These are phyloP conservation scores for Mercenaria mercenaria DNA, from an alignment of 1,140 invertebrate species.

Conservation along the genomic window DNA sequence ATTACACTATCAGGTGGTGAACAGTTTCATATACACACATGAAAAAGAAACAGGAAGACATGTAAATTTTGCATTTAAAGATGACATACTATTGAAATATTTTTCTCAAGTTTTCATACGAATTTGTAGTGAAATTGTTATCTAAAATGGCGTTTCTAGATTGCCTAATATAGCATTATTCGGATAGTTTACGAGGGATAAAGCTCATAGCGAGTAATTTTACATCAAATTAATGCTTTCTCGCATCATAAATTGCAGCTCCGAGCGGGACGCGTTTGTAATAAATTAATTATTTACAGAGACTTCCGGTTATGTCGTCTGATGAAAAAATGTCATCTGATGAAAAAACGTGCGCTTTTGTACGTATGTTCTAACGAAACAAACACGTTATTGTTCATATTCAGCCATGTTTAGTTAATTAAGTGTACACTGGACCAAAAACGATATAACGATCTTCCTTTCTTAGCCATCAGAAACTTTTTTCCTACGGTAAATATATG, in stretches of 20 bases:
- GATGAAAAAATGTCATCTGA: background rate
- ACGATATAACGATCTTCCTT: no score
- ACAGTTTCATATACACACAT: background rate
- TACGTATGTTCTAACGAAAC: background rate
- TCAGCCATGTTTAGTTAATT: background rate
- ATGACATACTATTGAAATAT: background rate
- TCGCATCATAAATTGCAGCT: background rate
- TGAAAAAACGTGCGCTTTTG: background rate
- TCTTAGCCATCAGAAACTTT: background rate
- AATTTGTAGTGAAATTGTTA: no score
- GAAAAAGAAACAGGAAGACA: background rate
- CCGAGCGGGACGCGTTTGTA: background rate
- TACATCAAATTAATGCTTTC: background rate
- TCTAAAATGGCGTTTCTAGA: background rate
- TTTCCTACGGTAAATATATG: no score
- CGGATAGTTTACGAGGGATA: background rate
- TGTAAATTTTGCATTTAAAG: background rate
- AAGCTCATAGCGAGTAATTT: background rate
- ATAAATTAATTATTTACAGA: conserved; percentile 34
- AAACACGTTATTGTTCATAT: background rate
- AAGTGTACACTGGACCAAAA: background rate
- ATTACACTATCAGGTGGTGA: background rate
- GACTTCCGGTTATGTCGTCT: conserved; percentile 10
- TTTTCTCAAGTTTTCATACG: background rate
- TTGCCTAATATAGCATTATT: background rate